These are phyloP conservation scores for Pipra filicauda DNA, from an alignment of 2,113 vertebrate genomes.

Conservation along the genomic window DNA sequence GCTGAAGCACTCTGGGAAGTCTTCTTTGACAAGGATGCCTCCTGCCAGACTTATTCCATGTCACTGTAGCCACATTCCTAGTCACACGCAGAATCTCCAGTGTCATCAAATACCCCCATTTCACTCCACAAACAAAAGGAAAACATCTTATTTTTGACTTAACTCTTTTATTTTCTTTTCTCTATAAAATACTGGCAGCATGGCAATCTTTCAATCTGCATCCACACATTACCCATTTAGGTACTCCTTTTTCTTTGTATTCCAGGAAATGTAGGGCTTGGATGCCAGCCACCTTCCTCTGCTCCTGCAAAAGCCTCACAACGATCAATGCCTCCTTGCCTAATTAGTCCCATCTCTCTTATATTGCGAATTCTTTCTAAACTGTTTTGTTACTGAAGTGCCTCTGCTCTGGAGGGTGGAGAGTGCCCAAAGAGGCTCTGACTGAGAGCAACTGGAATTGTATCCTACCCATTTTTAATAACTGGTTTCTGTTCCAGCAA, in stretches of 20 bases:
- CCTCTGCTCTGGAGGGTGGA: not conserved
- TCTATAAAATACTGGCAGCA: not conserved
- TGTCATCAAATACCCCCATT: not conserved
- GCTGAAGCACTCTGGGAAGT: not conserved
- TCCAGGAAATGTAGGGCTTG: slow-evolving; percentile 50
- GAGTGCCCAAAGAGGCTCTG: not conserved
- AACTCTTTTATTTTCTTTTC: not conserved
- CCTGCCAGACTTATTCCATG: not conserved
- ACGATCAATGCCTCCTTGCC: slow-evolving; percentile 55
- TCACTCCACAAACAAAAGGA: not conserved
- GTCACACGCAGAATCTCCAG: not conserved
- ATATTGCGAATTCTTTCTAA: not conserved
- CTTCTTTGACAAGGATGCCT: not conserved
- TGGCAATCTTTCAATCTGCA: not conserved
- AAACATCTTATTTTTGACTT: not conserved
- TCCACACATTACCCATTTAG: slow-evolving; percentile 17
- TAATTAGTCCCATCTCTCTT: slow-evolving; percentile 53
- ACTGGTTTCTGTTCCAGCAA: not conserved
- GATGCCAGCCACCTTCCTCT: slow-evolving; percentile 41
- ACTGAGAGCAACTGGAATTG: not conserved
- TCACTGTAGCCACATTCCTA: not conserved
- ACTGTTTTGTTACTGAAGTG: slow-evolving; percentile 26
- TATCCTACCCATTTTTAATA: not conserved
- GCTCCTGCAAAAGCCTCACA: slow-evolving; percentile 34
- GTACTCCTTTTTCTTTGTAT: slow-evolving; percentile 5